phyloP scores from a whole-genome alignment of 2,888 invertebrate species.

The Priocnemis perturbator region DNA sequence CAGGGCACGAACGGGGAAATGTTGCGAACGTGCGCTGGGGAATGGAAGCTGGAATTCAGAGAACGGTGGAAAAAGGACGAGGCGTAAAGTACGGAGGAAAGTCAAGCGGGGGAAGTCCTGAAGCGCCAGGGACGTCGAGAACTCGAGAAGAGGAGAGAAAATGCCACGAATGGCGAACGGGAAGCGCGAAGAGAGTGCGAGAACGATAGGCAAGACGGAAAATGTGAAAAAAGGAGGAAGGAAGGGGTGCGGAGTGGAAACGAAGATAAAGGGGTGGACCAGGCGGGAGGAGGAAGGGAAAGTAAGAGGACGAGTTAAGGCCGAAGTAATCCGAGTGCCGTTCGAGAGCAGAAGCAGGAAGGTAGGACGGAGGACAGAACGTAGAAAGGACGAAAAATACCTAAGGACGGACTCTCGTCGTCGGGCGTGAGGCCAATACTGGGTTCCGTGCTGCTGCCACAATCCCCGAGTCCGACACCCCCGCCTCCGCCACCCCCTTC shows the following conservation, averaged over 20 bases:
- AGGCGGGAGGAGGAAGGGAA: not conserved
- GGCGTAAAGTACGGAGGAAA: no score
- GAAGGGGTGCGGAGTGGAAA: not conserved
- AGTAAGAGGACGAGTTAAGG: not conserved
- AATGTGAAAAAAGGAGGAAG: not conserved
- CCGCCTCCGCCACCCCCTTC: conserved; percentile 76
- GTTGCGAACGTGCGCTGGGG: no score
- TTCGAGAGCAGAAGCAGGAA: conserved; percentile 11
- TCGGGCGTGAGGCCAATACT: conserved; percentile 78
- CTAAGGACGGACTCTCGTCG: conserved; percentile 86
- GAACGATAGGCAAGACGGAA: not conserved
- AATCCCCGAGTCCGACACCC: conserved; percentile 64
- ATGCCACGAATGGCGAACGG: no score
- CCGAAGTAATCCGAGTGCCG: not conserved
- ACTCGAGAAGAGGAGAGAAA: not conserved
- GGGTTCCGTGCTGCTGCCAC: conserved; percentile 75
- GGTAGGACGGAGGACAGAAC: conserved; percentile 1
- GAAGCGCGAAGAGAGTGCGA: not conserved
- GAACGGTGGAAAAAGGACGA: no score
- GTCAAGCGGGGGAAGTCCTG: no score
- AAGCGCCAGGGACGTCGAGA: no score
- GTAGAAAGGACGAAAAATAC: conserved; percentile 56
- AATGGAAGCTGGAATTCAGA: no score
- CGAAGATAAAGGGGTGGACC: not conserved
- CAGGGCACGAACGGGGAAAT: no score